Percentiles rank a stretch among this genome's conserved stretches.
These are phyloP conservation scores for Chlorodrepanis virens DNA, from an alignment of 2,113 vertebrate species.

Conservation along the genomic window DNA sequence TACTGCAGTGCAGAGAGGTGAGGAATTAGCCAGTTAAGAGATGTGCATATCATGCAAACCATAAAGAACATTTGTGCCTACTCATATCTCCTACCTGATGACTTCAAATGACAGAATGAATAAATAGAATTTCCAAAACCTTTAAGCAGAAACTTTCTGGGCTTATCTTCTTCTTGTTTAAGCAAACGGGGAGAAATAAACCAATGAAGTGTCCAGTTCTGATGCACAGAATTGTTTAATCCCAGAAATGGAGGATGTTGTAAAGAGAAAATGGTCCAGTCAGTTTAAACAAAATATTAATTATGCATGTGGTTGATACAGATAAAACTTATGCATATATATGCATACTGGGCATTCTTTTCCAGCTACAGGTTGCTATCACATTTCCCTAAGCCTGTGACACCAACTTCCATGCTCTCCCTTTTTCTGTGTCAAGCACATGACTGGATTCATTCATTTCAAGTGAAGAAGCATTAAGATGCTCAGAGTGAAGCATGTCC, in stretches of 20 bases:
- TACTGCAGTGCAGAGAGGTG: background rate
- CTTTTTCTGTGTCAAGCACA: background rate
- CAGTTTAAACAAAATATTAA: background rate
- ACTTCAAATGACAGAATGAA: background rate
- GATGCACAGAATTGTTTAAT: background rate
- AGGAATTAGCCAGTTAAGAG: background rate
- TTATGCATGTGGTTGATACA: background rate
- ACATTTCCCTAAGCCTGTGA: background rate
- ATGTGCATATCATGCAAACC: fast-evolving
- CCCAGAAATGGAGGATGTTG: background rate
- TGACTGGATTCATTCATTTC: background rate
- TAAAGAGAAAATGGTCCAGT: background rate
- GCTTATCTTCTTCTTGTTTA: background rate
- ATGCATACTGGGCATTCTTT: background rate
- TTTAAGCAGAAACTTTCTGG: background rate
- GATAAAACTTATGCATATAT: background rate
- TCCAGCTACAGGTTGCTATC: background rate
- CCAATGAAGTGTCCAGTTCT: background rate
- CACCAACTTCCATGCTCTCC: background rate
- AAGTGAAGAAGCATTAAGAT: background rate
- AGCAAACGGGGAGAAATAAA: background rate
- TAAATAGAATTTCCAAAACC: background rate
- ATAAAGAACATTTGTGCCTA: background rate
- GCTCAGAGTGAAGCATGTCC: background rate
- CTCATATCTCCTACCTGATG: background rate